Percentiles rank a stretch among this genome's conserved stretches.
Conservation (phyloP, 2,113 vertebrate genomes). For the Phasianus colchicus region DNA sequence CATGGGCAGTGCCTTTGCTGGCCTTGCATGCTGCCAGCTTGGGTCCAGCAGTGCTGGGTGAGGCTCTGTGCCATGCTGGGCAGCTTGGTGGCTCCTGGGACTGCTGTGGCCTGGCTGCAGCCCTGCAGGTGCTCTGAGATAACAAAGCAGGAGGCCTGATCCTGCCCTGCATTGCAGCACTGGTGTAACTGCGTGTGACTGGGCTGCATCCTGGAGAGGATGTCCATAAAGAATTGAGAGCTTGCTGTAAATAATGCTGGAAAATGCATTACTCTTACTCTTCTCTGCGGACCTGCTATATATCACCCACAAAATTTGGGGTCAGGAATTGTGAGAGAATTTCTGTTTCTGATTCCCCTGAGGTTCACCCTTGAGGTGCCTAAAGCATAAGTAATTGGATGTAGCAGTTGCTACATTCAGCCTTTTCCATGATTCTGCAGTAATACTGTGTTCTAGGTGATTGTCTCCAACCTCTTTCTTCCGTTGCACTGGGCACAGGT, state of each 20-base stretch:
- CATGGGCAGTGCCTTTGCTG: not conserved
- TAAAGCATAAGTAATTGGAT: not conserved
- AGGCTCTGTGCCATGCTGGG: not conserved
- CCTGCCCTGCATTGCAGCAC: not conserved
- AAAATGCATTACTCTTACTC: fast-evolving
- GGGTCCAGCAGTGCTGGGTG: not conserved
- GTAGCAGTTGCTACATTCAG: not conserved
- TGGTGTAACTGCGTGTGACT: not conserved
- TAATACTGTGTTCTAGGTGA: not conserved
- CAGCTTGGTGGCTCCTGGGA: not conserved
- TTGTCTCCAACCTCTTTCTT: not conserved
- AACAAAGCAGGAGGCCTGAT: not conserved
- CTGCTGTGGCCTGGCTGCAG: constrained; percentile 1
- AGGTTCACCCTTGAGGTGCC: not conserved
- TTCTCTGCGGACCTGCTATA: not conserved
- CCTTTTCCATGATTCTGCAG: not conserved
- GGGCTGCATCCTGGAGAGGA: not conserved
- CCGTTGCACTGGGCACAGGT: not conserved
- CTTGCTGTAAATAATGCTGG: not conserved
- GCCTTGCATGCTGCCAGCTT: not conserved
- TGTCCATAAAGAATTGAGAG: fast-evolving
- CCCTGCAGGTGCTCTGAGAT: not conserved
- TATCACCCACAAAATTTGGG: not conserved
- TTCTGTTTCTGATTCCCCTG: not conserved
- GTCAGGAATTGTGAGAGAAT: not conserved